Conservation (phyloP, 2,888 invertebrate species). For the Eulithis testata region DNA sequence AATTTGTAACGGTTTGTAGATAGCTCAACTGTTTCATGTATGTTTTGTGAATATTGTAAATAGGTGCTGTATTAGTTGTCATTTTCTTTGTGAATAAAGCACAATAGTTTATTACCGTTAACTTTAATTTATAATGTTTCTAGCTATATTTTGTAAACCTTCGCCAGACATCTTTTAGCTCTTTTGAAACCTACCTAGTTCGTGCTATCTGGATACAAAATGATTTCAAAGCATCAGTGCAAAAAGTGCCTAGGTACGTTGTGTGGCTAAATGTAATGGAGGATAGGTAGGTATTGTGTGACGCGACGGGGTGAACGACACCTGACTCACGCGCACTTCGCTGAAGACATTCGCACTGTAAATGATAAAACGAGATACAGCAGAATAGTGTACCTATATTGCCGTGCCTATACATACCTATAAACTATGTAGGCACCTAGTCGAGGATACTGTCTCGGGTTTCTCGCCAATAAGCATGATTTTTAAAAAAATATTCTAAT, state of each 20-base stretch:
- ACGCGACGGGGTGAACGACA: slow-evolving; percentile 74
- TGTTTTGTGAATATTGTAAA: no score
- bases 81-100: no score
- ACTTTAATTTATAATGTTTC: no score
- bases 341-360: slow-evolving; percentile 62
- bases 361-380: slow-evolving; percentile 57
- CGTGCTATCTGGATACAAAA: slow-evolving; percentile 16
- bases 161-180: background rate
- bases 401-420: no score
- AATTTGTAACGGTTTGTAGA: no score
- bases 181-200: background rate
- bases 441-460: no score
- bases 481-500: no score
- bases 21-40: no score
- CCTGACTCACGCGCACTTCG: slow-evolving; percentile 75
- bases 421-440: no score
- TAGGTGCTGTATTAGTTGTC: no score
- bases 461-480: no score
- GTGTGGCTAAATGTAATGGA: slow-evolving; percentile 63
- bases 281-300: slow-evolving; percentile 70
- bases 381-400: slow-evolving; percentile 2
- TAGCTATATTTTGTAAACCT: background rate
- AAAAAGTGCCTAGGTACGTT: slow-evolving; percentile 29
- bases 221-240: slow-evolving; percentile 26
- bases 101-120: no score